Evolutionary conservation across 2,113 vertebrate species (phyloP).

Genomic region (Pan paniscus): DNA sequence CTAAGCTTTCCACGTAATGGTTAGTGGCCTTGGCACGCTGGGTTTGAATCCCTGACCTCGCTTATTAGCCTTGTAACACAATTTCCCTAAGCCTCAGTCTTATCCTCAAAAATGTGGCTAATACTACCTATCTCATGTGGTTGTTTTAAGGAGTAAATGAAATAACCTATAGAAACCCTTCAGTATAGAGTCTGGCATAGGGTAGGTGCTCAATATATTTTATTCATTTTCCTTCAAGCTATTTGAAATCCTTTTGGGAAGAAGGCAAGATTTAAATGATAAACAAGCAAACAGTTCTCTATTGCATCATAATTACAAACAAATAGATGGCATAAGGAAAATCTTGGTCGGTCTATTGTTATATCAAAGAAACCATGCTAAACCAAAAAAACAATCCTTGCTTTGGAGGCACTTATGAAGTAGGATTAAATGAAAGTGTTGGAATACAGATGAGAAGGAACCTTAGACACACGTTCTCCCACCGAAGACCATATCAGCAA

Average conservation of each 20-base stretch:
- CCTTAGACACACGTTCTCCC: background rate
- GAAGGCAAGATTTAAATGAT: conserved; percentile 33
- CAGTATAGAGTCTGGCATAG: background rate
- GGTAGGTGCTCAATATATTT: background rate
- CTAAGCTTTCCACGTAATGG: background rate
- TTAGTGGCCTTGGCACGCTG: background rate
- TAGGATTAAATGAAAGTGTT: background rate
- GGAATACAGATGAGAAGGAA: background rate
- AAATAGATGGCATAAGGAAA: background rate
- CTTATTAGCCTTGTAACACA: background rate
- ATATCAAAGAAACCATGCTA: background rate
- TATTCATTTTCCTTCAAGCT: conserved; percentile 22
- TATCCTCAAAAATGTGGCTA: background rate
- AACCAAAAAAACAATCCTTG: background rate
- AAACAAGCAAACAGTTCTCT: background rate
- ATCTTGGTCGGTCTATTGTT: background rate
- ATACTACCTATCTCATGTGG: background rate
- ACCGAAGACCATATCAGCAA: background rate
- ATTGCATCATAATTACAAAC: conserved; percentile 30
- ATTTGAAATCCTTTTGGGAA: conserved; percentile 26
- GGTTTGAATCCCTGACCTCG: background rate
- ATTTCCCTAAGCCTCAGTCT: background rate
- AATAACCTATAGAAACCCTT: background rate
- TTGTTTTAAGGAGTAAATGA: background rate
- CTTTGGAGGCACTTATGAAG: background rate